Base-by-base conservation (phyloP, 2,113 vertebrate species). In the Genyomyrus donnyi region DNA sequence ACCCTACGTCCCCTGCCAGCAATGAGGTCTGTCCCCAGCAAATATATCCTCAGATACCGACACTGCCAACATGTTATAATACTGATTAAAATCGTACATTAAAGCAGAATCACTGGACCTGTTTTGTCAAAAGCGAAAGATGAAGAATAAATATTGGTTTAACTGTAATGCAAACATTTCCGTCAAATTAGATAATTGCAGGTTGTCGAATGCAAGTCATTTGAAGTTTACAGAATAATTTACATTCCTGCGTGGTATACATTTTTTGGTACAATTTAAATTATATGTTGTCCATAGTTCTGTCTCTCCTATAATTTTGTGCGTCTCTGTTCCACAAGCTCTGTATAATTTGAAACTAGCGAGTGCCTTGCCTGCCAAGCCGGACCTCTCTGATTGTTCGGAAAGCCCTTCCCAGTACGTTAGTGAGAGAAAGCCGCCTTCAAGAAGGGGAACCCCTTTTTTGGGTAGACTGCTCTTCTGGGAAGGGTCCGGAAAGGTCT, bases 271-370 rank as follows among this genome's bases (percentile, higher is more conserved):
- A 95, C 95, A 95, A 96, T 96, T 96, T 95, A 97, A 98, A 98
- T 98, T 97, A 97, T 94, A 97, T 91, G 96, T 97, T 98, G 97
- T 98, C 97, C 96, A 96, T 96, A 95, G 96, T 95, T 96, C 96
- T 96, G 95, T 97, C 96, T 97, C 94, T 95, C 96, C 97, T 97
- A 95, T 97, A 96, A 98, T 98, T 97, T 97, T 95, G 96, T 93
- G 95, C 96, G 97, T 97, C 96, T 97, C 96, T 97, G 96, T 96
- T 96, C 96, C 94, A 96, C 95, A 96, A 96, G 96, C 95, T 96
- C 93, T 96, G 95, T 97, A 96, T 98, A 97, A 98, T 98, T 97
- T 97, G 96, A 97, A 96, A 96, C 96, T 96, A 83, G 90, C 10
- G n/a, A 89, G 94, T 93, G 94, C 96, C 96, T 95, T 96, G 96